These are phyloP conservation scores for Malthinus flaveolus DNA, from an alignment of 2,888 invertebrate genomes.

Conservation along the genomic window DNA sequence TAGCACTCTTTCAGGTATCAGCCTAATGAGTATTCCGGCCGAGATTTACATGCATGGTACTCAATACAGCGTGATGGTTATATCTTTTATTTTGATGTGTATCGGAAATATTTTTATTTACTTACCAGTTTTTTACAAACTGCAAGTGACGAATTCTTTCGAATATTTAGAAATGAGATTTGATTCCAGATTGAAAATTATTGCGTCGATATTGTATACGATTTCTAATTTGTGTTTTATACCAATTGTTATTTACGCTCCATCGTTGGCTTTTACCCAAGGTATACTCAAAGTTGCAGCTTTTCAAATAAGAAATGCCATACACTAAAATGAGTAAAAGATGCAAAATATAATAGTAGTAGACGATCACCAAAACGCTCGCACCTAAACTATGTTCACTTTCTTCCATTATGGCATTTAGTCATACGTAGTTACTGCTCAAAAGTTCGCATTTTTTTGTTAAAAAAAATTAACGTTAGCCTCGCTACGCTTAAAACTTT, in stretches of 20 bases:
- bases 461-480: too few relatives aligned
- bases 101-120: constrained; percentile 53
- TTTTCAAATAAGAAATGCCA: neutral
- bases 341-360: too few relatives aligned
- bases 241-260: constrained; percentile 72
- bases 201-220: constrained; percentile 64
- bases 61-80: constrained; percentile 58
- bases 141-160: constrained; percentile 71
- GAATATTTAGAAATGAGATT: constrained; percentile 70
- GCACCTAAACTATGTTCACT: too few relatives aligned
- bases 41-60: constrained; percentile 75
- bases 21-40: constrained; percentile 72
- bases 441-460: too few relatives aligned
- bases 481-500: too few relatives aligned
- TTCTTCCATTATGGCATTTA: too few relatives aligned
- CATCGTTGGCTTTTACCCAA: constrained; percentile 70
- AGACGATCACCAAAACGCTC: too few relatives aligned
- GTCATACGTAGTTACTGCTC: too few relatives aligned
- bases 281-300: constrained; percentile 53
- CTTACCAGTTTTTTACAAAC: constrained; percentile 69
- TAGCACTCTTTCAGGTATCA: constrained; percentile 76
- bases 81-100: constrained; percentile 50
- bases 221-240: constrained; percentile 61
- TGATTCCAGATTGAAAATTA: constrained; percentile 61
- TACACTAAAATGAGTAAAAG: too few relatives aligned